Base-by-base conservation (phyloP, 1,140 invertebrate genomes). In the Cydia fagiglandana region DNA sequence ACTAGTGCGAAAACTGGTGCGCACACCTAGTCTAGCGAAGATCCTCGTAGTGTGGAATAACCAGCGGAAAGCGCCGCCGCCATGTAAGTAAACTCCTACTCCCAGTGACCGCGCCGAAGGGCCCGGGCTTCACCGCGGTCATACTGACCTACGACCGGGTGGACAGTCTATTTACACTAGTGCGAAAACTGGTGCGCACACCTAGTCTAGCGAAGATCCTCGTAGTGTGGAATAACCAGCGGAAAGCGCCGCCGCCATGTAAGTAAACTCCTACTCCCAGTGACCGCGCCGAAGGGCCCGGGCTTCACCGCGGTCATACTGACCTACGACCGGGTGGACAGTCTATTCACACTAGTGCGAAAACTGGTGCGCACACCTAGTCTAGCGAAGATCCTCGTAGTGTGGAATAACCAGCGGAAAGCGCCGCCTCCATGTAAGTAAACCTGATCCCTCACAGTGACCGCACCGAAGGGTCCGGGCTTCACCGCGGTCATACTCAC, bases 391-490 rank as follows among this genome's bases (percentile, higher is more conserved):
- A 95, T 98, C 82, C 88, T 99, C 9, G 97, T 99, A 28, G 94
- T 99, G 74, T 99, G 98, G 98, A 99, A 99, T 93, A 98, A 98
- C 93, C 97, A 98, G 88, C 95, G 96, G 64, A 98, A 98, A 90
- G 89, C 94, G 77, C 97, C 97, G 47, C 97, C 97, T 9, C 95
- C 96, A 80, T 91, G 96, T 97, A 91, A 95, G 85, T 90, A n/a
- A 24, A 30, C 30, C n/a, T n/a, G n/a, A n/a, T 30, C 4, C 30
- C 34, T 34, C 5, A 0, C 34, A 34, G 34, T 34, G 34, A 96
- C 97, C 75, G 96, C 97, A 28, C 96, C 97, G 0, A 97, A 96
- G 87, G 94, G 95, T 20, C 95, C 96, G 84, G 98, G 98, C 56
- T 99, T 98, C 89, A 98, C 98, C 24, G 97, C 98, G 64, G 97